Evolutionary conservation across 1,140 invertebrate species (phyloP).

Genomic region (Trinorchestia longiramus): DNA sequence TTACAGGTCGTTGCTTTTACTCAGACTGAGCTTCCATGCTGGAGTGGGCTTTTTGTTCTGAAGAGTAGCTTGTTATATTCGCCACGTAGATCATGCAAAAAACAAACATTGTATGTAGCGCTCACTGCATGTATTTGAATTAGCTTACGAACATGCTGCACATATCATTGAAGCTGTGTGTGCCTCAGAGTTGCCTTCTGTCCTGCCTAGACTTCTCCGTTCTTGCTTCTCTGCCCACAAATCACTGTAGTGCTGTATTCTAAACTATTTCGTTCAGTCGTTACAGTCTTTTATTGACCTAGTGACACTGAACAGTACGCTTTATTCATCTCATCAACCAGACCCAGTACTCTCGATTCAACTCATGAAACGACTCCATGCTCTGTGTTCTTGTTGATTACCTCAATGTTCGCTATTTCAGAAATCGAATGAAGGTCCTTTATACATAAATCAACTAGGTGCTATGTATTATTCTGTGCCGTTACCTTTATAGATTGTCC

Average conservation of each 20-base stretch:
- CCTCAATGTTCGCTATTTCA: too few relatives aligned
- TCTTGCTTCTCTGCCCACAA: neutral
- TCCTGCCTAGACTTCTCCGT: neutral
- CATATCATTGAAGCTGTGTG: constrained; percentile 1
- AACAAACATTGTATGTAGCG: neutral
- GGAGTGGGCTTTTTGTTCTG: neutral
- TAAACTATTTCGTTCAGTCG: neutral
- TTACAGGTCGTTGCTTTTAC: neutral
- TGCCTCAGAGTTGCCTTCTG: constrained; percentile 19
- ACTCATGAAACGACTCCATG: neutral
- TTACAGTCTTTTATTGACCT: neutral
- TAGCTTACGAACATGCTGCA: neutral
- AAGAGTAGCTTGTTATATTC: neutral
- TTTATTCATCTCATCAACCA: neutral
- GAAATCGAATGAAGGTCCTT: neutral
- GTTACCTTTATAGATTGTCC: neutral
- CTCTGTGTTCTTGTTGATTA: neutral
- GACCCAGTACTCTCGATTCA: neutral
- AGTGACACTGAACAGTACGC: neutral
- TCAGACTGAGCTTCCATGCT: neutral
- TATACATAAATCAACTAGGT: neutral
- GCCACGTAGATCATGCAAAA: neutral
- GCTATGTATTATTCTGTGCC: neutral
- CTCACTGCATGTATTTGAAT: neutral
- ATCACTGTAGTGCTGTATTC: neutral